Conservation (phyloP, 2,888 invertebrate species). For the Emesis castigata region DNA sequence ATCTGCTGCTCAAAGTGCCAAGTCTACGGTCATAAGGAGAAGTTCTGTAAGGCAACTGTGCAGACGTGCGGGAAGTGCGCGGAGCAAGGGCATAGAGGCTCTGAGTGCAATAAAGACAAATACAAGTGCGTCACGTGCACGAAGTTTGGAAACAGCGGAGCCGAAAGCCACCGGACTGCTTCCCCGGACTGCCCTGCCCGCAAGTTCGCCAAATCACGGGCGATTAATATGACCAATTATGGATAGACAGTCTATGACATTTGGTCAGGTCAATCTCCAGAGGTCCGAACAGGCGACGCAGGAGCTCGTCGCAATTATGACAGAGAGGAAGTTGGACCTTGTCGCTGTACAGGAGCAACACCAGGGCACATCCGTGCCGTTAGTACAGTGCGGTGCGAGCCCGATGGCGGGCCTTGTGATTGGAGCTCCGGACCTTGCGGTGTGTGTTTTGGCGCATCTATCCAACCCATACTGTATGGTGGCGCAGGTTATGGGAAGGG, state of each 20-base stretch:
- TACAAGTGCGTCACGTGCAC: not conserved
- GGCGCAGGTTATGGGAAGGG: not conserved
- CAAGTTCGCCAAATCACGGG: not conserved
- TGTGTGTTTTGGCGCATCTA: not conserved
- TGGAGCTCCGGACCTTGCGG: not conserved
- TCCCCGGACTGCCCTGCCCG: too few relatives aligned
- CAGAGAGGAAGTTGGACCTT: not conserved
- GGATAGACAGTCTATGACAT: too few relatives aligned
- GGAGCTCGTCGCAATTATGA: not conserved
- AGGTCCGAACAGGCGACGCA: not conserved
- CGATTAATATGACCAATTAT: not conserved
- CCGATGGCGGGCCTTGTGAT: not conserved
- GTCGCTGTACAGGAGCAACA: not conserved
- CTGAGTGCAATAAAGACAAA: too few relatives aligned
- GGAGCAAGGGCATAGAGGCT: not conserved
- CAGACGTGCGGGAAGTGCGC: not conserved
- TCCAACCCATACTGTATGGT: not conserved
- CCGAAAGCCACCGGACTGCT: not conserved
- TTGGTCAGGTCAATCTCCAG: not conserved
- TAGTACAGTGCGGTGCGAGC: not conserved
- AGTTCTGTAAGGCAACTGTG: too few relatives aligned
- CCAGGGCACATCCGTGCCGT: not conserved
- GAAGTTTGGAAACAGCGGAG: not conserved
- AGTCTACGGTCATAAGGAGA: not conserved
- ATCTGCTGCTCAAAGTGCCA: not conserved